Evolutionary conservation across 2,113 vertebrate species (phyloP), one percentile per base, ranked within the genome.

Genomic region (Terrapene triunguis): DNA sequence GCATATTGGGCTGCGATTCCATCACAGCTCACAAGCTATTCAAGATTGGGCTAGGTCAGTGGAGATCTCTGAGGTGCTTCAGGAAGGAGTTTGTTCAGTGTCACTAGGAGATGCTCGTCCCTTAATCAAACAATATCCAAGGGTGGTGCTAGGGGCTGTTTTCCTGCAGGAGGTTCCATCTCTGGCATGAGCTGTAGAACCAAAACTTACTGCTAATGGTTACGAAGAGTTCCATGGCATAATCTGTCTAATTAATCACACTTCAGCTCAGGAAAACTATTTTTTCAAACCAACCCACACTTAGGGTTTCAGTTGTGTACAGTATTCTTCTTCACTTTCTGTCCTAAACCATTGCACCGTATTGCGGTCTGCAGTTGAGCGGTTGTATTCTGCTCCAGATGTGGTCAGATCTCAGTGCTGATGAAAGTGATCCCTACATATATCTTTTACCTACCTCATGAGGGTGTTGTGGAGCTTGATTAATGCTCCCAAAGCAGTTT

Each of bases 211-310:
- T 27, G 24, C 42, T 47, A 29, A 5, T 78, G 38, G 42, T 14
- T 78, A 47, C 10, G 25, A 78, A 47, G 42, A 47, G 47, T 27
- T 6, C 42, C 10, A 21, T 6, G 22, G 72, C 22, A 24, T 42
- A 78, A 82, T 53, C 5, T 87, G 91, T 1, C 82, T 94, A 92
- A 94, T 96, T 95, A 96, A 95, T 90, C 92, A 89, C 94, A 90
- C 95, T 94, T 93, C 62, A 92, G 87, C 94, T 97, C 44, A 96
- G 95, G 78, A 91, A 91, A 94, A 95, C 84, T 29, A 0, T 1
- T 16, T 25, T 79, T 62, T 38, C 8, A 38, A 55, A 27, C 22
- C 9, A 25, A 27, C n/a, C 38, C 65, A 38, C 17, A 38, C 65
- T 19, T 19, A 5, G 19, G n/a, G n/a, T 72, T 72, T 38, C n/a